phyloP scores from a whole-genome alignment of 2,113 vertebrate genomes.

The Sebastes fasciatus region DNA sequence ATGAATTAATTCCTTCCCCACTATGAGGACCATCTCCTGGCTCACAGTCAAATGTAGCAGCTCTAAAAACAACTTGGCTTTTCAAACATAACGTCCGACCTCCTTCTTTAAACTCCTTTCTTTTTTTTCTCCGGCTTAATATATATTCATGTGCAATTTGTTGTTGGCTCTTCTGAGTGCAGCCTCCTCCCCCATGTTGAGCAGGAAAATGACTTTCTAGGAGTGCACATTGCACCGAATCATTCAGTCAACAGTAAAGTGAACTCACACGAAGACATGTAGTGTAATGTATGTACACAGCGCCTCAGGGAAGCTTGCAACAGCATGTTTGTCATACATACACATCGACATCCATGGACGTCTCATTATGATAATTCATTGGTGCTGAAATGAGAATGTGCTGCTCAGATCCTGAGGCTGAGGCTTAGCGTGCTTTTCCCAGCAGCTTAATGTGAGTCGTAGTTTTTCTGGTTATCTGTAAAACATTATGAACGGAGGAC shows the following conservation, averaged over 20 bases:
- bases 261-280: constrained; percentile 30
- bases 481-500: constrained; percentile 10
- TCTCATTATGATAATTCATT: constrained; percentile 74
- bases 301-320: constrained; percentile 44
- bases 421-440: constrained; percentile 23
- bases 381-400: constrained; percentile 58
- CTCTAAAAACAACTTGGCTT: neutral
- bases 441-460: constrained; percentile 1
- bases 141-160: constrained; percentile 8
- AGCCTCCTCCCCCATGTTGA: constrained; percentile 27
- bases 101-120: neutral
- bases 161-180: neutral
- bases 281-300: constrained; percentile 22
- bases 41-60: neutral
- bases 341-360: constrained; percentile 46
- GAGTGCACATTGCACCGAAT: constrained; percentile 43
- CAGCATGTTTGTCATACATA: constrained; percentile 54
- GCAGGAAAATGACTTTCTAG: constrained; percentile 50
- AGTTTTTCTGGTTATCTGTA: constrained; percentile 18
- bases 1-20: neutral
- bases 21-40: neutral
- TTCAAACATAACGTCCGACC: neutral
- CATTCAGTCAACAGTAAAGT: constrained; percentile 49
- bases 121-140: neutral
- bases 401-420: constrained; percentile 49